Conservation (phyloP, 2,113 vertebrate genomes). For the Plecturocebus donacophilus region DNA sequence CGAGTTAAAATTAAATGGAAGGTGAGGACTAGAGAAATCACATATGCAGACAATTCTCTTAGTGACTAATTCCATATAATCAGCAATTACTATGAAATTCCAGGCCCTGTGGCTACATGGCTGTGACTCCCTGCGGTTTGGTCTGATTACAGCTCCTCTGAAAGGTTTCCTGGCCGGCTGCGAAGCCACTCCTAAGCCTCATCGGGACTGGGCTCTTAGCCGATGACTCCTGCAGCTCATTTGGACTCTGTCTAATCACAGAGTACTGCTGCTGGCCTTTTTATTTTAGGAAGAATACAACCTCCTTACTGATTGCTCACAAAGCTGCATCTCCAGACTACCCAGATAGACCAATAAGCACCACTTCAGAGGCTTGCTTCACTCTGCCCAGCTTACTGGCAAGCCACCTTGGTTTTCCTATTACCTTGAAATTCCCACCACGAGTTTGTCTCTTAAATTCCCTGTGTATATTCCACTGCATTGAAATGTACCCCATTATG, state of each 20-base stretch:
- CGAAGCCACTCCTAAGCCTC: not conserved
- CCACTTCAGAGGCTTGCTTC: not conserved
- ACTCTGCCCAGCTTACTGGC: rapidly evolving
- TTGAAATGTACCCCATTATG: too few species aligned
- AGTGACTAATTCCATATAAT: not conserved
- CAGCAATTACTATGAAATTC: not conserved
- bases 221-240: not conserved
- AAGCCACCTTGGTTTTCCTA: not conserved
- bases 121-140: not conserved
- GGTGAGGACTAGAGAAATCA: not conserved
- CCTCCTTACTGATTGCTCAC: not conserved
- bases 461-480: not conserved
- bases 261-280: not conserved
- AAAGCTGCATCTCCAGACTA: not conserved
- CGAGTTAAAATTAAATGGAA: not conserved
- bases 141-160: not conserved
- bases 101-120: not conserved
- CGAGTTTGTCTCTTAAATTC: not conserved
- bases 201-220: not conserved
- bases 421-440: not conserved
- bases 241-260: not conserved
- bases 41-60: not conserved
- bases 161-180: not conserved
- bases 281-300: not conserved
- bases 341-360: rapidly evolving